Conservation (phyloP, 2,113 vertebrate species). For the Genyomyrus donnyi region DNA sequence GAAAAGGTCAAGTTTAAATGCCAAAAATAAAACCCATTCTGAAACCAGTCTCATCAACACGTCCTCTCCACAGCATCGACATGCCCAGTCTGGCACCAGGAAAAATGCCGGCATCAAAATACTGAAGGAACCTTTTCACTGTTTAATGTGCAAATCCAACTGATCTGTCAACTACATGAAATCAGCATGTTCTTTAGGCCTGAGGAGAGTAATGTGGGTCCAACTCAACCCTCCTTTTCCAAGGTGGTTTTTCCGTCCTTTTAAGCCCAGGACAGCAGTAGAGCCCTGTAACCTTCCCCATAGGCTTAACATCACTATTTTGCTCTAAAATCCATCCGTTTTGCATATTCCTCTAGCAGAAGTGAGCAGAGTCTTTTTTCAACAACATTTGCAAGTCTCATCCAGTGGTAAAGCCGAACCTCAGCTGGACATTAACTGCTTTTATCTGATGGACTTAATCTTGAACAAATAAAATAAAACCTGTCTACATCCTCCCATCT, state of each 20-base stretch:
- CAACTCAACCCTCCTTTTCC: not conserved
- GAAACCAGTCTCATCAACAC: not conserved
- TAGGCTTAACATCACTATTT: not conserved
- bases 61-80: not conserved
- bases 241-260: not conserved
- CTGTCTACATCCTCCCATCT: not conserved
- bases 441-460: not conserved
- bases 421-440: not conserved
- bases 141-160: not conserved
- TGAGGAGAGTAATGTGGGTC: not conserved
- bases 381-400: not conserved
- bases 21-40: not conserved
- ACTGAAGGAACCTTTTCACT: not conserved
- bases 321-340: not conserved
- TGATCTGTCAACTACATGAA: not conserved
- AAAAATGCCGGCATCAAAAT: not conserved
- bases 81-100: not conserved
- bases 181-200: not conserved
- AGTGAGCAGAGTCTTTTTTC: not conserved
- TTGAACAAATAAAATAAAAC: not conserved
- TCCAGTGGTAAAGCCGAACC: not conserved
- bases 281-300: not conserved
- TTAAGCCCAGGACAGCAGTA: not conserved
- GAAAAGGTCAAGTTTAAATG: not conserved
- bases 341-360: not conserved